phyloP scores from a whole-genome alignment of 64 coral and sea anemone species.

The Hydrozoanthus tunicans region DNA sequence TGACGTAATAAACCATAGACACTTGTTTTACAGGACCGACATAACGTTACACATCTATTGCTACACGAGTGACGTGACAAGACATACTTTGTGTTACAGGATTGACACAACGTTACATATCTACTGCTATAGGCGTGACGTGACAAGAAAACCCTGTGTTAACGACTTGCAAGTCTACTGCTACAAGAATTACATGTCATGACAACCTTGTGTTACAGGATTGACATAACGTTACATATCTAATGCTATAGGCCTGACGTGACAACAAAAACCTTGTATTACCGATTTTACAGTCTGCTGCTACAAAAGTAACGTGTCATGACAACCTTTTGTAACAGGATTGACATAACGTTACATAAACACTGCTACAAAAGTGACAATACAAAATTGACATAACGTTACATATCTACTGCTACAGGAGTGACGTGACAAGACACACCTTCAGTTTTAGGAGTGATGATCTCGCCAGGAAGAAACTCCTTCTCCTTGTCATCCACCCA shows the following conservation, averaged over 20 bases:
- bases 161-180: neutral
- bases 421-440: neutral
- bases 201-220: neutral
- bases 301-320: too few species aligned
- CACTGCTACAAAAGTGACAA: neutral
- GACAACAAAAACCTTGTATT: neutral
- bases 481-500: conserved; percentile 49
- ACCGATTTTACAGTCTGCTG: too few species aligned
- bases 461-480: conserved; percentile 28
- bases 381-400: neutral
- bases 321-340: neutral
- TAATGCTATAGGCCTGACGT: neutral
- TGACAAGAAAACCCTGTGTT: neutral
- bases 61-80: neutral
- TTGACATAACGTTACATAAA: neutral
- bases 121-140: neutral
- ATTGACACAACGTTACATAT: neutral
- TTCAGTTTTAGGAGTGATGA: neutral
- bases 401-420: neutral
- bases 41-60: neutral
- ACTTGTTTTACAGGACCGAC: too few species aligned
- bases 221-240: neutral
- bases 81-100: neutral
- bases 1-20: too few species aligned
- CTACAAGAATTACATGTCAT: neutral